These are phyloP conservation scores for Hypselothyrea guttata DNA, from an alignment of 2,888 invertebrate species.

Conservation along the genomic window DNA sequence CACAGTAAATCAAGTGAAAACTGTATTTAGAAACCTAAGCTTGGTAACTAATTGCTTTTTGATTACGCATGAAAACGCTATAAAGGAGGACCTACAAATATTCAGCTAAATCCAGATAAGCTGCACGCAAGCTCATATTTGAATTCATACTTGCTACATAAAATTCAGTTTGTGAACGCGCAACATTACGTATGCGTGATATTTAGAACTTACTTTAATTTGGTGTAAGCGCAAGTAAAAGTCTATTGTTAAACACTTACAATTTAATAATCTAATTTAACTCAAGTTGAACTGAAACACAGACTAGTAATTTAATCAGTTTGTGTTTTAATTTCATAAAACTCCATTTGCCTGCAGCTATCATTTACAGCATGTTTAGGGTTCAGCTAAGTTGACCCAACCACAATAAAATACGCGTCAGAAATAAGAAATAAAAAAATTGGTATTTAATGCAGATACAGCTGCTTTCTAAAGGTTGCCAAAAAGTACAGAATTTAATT, in stretches of 20 bases:
- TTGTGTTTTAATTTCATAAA: slow-evolving; percentile 19
- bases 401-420: slow-evolving; percentile 19
- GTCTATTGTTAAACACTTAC: neutral
- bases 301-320: slow-evolving; percentile 14
- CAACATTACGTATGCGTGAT: slow-evolving; percentile 20
- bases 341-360: slow-evolving; percentile 5
- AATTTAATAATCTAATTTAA: no score
- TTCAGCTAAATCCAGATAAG: neutral
- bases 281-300: neutral
- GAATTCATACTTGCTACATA: neutral
- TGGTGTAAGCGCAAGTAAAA: neutral
- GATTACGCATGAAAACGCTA: neutral
- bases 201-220: neutral
- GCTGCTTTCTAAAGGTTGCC: slow-evolving; percentile 20
- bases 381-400: neutral
- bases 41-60: slow-evolving; percentile 16
- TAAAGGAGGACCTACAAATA: neutral
- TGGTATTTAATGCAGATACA: neutral
- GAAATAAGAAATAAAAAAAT: slow-evolving; percentile 2
- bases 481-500: slow-evolving; percentile 32
- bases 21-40: neutral
- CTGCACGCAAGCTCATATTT: neutral
- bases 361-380: slow-evolving; percentile 16
- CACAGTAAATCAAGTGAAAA: slow-evolving; percentile 3
- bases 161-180: slow-evolving; percentile 19